Evolutionary conservation across 2,797 vertebrate species (phyloP).

Genomic region (Pseudochirops cupreus): DNA sequence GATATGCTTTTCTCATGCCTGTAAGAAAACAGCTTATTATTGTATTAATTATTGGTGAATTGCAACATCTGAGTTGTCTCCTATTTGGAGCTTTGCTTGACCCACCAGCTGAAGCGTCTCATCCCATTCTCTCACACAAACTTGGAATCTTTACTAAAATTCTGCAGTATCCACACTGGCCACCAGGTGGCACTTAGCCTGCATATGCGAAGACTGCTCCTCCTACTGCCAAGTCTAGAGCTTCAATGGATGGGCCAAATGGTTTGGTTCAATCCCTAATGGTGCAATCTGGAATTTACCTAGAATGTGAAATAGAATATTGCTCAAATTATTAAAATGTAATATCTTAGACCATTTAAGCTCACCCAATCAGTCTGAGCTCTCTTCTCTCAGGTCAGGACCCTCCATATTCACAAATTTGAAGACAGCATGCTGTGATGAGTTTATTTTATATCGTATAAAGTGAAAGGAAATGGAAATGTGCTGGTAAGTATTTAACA

Average conservation of each 20-base stretch:
- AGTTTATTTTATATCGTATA: background rate
- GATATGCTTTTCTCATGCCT: no score
- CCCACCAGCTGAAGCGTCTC: background rate
- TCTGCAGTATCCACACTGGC: background rate
- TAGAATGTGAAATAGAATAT: background rate
- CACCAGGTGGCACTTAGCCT: background rate
- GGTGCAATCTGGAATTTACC: background rate
- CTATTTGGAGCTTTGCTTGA: background rate
- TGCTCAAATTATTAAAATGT: background rate
- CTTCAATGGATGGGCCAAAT: background rate
- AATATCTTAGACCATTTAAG: background rate
- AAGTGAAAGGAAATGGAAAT: background rate
- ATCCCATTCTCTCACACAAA: background rate
- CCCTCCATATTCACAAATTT: background rate
- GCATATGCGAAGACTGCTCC: background rate
- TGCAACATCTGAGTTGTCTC: background rate
- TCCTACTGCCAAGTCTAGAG: background rate
- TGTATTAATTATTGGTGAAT: no score
- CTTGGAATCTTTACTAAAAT: background rate
- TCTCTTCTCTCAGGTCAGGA: background rate
- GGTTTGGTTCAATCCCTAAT: background rate
- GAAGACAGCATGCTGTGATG: background rate
- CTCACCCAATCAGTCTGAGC: background rate
- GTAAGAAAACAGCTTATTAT: no score
- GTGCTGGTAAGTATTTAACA: background rate